Evolutionary conservation across 2,888 invertebrate species (phyloP).

Genomic region (Eilema sororculum): DNA sequence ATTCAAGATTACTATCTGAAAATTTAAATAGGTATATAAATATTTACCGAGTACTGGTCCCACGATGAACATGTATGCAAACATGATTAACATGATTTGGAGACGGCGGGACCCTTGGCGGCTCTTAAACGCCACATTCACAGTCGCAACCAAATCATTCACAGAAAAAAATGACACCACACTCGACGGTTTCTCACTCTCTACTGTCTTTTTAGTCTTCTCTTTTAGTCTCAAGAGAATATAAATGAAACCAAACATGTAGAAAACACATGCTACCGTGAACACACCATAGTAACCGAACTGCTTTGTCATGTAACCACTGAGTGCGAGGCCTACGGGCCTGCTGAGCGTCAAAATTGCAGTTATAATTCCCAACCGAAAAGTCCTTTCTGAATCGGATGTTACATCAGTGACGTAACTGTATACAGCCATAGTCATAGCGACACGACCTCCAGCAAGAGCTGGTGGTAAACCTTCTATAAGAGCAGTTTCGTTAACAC

Average conservation of each 20-base stretch:
- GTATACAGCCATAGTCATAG: conserved; percentile 88
- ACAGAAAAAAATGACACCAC: conserved; percentile 72
- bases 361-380: conserved; percentile 88
- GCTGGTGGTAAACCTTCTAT: conserved; percentile 88
- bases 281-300: conserved; percentile 84
- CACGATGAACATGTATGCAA: conserved; percentile 83
- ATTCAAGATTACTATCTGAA: background rate
- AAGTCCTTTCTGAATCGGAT: conserved; percentile 87
- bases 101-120: conserved; percentile 73
- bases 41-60: conserved; percentile 84
- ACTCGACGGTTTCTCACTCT: conserved; percentile 63
- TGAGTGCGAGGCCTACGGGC: conserved; percentile 84
- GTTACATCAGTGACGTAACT: conserved; percentile 89
- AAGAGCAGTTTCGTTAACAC: conserved; percentile 85
- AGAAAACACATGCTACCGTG: conserved; percentile 77
- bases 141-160: conserved; percentile 79
- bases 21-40: conserved; percentile 12
- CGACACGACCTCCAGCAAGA: conserved; percentile 88
- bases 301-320: conserved; percentile 83
- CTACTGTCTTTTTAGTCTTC: conserved; percentile 70
- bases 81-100: conserved; percentile 78
- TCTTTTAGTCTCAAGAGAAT: conserved; percentile 77
- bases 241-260: conserved; percentile 78
- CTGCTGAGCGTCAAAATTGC: conserved; percentile 84
- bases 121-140: conserved; percentile 78